Conservation (phyloP, 2,113 vertebrate genomes). For the Perognathus longimembris region DNA sequence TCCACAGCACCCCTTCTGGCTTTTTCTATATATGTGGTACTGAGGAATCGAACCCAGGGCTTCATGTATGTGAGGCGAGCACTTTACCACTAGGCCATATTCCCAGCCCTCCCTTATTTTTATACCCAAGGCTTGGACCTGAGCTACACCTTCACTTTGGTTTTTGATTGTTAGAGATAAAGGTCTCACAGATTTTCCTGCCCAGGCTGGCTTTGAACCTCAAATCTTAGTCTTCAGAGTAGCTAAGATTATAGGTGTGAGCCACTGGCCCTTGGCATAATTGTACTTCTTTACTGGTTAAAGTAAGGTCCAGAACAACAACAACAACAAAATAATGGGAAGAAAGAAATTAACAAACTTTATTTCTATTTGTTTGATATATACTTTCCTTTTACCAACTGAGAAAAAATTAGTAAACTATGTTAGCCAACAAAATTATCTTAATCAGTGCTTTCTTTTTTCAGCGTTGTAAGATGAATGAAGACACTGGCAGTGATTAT, state of each 20-base stretch:
- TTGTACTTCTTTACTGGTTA: neutral
- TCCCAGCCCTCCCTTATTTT: no score
- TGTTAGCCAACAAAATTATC: slow-evolving; percentile 16
- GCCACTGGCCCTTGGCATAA: neutral
- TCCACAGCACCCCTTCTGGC: no score
- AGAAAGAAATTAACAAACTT: slow-evolving; percentile 42
- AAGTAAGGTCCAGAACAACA: slow-evolving; percentile 28
- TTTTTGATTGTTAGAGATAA: no score
- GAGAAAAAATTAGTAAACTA: slow-evolving; percentile 47
- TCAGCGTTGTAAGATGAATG: slow-evolving; percentile 97
- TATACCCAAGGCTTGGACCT: no score
- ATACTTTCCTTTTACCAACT: neutral
- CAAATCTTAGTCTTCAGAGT: no score
- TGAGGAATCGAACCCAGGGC: no score
- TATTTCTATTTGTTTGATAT: neutral
- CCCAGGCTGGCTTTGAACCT: no score
- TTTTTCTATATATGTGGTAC: no score
- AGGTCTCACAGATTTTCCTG: no score
- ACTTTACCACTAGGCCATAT: no score
- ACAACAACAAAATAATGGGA: neutral
- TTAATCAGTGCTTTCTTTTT: slow-evolving; percentile 58
- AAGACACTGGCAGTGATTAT: slow-evolving; percentile 92
- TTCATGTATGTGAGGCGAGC: no score
- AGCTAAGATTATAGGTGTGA: neutral
- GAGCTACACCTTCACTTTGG: no score